phyloP scores from a whole-genome alignment of 2,113 vertebrate species.

The Tragulus kanchil region DNA sequence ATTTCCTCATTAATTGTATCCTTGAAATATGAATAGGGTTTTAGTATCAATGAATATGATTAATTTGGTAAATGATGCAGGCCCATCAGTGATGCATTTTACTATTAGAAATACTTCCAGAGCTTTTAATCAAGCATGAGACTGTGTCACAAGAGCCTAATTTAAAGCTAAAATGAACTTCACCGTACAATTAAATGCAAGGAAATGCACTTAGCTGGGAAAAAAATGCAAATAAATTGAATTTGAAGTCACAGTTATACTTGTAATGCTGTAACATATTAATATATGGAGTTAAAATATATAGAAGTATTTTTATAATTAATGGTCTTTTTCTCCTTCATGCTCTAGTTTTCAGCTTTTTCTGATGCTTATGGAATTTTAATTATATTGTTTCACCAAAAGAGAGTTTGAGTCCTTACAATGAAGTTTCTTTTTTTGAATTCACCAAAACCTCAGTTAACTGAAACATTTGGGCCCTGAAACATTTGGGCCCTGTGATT shows the following conservation, averaged over 20 bases:
- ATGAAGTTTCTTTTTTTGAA: neutral
- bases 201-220: neutral
- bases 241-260: slow-evolving; percentile 16
- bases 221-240: slow-evolving; percentile 23
- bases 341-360: neutral
- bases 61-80: slow-evolving; percentile 66
- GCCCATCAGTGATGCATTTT: slow-evolving; percentile 39
- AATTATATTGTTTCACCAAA: slow-evolving; percentile 40
- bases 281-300: slow-evolving; percentile 26
- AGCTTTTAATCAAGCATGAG: slow-evolving; percentile 68
- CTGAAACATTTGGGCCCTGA: neutral
- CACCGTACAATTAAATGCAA: neutral
- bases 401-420: neutral
- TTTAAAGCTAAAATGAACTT: slow-evolving; percentile 64
- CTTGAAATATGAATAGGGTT: slow-evolving; percentile 50
- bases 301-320: slow-evolving; percentile 16
- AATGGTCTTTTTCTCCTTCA: slow-evolving; percentile 26
- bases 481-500: neutral
- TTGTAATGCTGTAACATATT: neutral
- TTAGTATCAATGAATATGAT: slow-evolving; percentile 24
- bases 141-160: slow-evolving; percentile 46
- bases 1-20: slow-evolving; percentile 38
- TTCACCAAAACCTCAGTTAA: slow-evolving; percentile 3
- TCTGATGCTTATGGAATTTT: neutral
- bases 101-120: neutral